Evolutionary conservation across 2,888 invertebrate genomes (phyloP), one percentile per base, ranked within the genome.

Genomic region (Chydorus sphaericus): DNA sequence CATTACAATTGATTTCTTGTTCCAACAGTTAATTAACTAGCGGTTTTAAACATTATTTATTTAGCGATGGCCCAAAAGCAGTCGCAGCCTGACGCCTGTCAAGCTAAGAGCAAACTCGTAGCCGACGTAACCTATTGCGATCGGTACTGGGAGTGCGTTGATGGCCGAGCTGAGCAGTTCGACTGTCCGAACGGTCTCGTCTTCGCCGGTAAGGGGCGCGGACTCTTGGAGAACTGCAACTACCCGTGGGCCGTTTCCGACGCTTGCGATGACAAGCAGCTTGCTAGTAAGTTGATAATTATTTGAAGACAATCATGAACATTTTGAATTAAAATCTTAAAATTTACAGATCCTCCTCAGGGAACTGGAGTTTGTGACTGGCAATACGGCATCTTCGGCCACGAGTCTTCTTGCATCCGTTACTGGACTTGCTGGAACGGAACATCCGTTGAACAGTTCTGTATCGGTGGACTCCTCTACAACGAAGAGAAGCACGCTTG

Each of bases 401-500:
- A 91, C 70, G 90, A 90, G 74, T 90, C 89, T 1, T 89, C 88
- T 1, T 91, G 91, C 73, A 91, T 90, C 4, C 76, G 90, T 51
- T 91, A 90, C 69, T 91, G 90, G 90, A 90, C 90, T 0, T 91
- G 91, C 69, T 91, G 90, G 91, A 91, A 91, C 70, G 90, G 90
- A 16, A 91, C 91, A 0, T 85, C 89, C 11, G 89, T 88, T 0
- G 90, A 91, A 67, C 90, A 91, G 69, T 80, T 89, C 54, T 91
- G 91, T 71, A 90, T 90, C 65, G 90, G 90, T 26, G 90, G 90
- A 1, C 77, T 91, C 48, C 76, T 91, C 28, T 91, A 90, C 76
- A 90, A 90, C 68, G 90, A 91, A 71, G 80, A 83, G 64, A 85
- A 88, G 0, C 86, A 90, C 69, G 87, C 89, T 50, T 91, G 91